These are phyloP conservation scores for Macrostomum lignano DNA, from an alignment of 1,140 invertebrate species.

Conservation along the genomic window DNA sequence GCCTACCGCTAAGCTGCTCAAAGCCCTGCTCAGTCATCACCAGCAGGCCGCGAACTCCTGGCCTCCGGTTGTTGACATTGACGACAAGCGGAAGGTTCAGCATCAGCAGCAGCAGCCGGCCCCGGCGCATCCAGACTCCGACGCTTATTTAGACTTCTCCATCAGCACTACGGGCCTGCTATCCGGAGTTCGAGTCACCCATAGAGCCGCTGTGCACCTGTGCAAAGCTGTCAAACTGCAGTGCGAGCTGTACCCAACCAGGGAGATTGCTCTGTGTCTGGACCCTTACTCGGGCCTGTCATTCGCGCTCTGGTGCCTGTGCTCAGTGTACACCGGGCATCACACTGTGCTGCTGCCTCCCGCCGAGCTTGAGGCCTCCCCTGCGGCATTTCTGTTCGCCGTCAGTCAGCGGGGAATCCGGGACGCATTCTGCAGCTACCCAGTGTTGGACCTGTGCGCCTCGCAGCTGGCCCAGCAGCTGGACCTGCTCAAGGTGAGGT, in stretches of 20 bases:
- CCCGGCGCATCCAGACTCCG: too few species aligned
- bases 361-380: slow-evolving; percentile 84
- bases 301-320: slow-evolving; percentile 86
- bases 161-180: slow-evolving; percentile 93
- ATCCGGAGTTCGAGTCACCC: slow-evolving; percentile 59
- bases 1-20: too few species aligned
- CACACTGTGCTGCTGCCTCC: slow-evolving; percentile 93
- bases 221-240: slow-evolving; percentile 89
- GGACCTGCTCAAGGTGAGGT: slow-evolving; percentile 41
- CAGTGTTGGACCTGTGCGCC: slow-evolving; percentile 89
- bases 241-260: slow-evolving; percentile 84
- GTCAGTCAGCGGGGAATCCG: slow-evolving; percentile 47
- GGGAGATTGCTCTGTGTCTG: slow-evolving; percentile 77
- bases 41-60: too few species aligned
- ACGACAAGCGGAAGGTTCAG: too few species aligned
- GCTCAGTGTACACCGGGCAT: slow-evolving; percentile 76
- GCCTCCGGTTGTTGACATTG: too few species aligned
- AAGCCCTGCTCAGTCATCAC: too few species aligned
- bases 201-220: slow-evolving; percentile 57
- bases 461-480: slow-evolving; percentile 79
- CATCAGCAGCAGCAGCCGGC: too few species aligned
- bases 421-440: slow-evolving; percentile 94
- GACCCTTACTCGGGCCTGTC: slow-evolving; percentile 93
- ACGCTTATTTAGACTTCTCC: slow-evolving; percentile 79
- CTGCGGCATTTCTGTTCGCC: slow-evolving; percentile 69